Conservation (phyloP, 2,113 vertebrate genomes). For the Chitala chitala region DNA sequence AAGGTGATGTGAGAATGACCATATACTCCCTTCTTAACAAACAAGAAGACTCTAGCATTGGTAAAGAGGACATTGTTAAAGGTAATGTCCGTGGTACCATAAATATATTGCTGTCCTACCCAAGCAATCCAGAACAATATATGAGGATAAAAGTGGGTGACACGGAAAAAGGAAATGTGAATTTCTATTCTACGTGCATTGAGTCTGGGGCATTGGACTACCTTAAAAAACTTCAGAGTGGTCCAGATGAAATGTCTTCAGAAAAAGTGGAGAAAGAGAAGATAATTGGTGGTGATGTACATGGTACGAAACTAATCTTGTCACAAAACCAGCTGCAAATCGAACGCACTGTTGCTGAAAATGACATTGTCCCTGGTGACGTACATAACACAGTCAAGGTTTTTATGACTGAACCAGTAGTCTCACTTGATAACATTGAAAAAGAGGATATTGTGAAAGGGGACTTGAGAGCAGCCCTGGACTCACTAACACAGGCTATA, state of each 20-base stretch:
- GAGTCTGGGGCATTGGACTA: constrained; percentile 86
- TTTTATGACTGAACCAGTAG: constrained; percentile 70
- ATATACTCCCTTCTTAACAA: constrained; percentile 85
- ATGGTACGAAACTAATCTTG: constrained; percentile 72
- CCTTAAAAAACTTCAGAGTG: constrained; percentile 72
- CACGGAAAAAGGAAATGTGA: constrained; percentile 80
- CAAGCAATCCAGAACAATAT: constrained; percentile 50
- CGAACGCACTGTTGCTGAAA: constrained; percentile 69
- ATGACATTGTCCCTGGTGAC: constrained; percentile 79
- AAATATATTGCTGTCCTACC: constrained; percentile 68
- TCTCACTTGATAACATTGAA: constrained; percentile 55
- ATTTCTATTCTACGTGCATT: constrained; percentile 87
- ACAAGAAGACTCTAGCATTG: constrained; percentile 45
- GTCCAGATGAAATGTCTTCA: constrained; percentile 46
- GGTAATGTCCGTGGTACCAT: constrained; percentile 77
- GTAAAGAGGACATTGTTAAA: constrained; percentile 70
- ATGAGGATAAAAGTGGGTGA: constrained; percentile 68
- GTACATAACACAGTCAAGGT: constrained; percentile 70
- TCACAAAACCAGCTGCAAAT: constrained; percentile 65
- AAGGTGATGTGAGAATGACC: constrained; percentile 84
- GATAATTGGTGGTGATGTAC: constrained; percentile 74
- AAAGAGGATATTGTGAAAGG: constrained; percentile 74
- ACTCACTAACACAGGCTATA: constrained; percentile 71
- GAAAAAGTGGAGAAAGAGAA: constrained; percentile 55
- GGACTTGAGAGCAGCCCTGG: constrained; percentile 71